Evolutionary conservation across 1,140 invertebrate genomes (phyloP).

Genomic region (Cotesia chilonis): DNA sequence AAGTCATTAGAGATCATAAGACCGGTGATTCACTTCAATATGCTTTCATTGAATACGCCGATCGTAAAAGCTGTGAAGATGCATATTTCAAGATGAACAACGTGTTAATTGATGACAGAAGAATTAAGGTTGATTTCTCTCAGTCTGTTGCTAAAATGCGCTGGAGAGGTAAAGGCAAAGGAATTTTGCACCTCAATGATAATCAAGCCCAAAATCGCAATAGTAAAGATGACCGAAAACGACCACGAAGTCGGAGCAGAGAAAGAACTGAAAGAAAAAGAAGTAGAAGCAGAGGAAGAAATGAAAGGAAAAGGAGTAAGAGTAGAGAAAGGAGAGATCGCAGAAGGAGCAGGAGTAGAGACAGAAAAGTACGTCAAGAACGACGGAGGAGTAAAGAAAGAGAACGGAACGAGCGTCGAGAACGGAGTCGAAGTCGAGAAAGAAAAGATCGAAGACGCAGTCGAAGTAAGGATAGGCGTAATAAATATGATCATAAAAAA

Average conservation of each 20-base stretch:
- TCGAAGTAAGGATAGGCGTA: slow-evolving; percentile 16
- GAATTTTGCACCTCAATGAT: slow-evolving; percentile 66
- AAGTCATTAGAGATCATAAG: slow-evolving; percentile 95
- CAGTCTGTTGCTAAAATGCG: slow-evolving; percentile 95
- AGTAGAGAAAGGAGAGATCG: slow-evolving; percentile 25
- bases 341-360: slow-evolving; percentile 39
- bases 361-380: slow-evolving; percentile 25
- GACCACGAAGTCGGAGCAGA: slow-evolving; percentile 23
- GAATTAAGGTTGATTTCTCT: slow-evolving; percentile 99
- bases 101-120: slow-evolving; percentile 96
- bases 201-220: slow-evolving; percentile 22
- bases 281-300: slow-evolving; percentile 31
- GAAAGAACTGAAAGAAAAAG: slow-evolving; percentile 33
- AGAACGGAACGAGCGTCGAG: slow-evolving; percentile 44
- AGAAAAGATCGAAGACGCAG: slow-evolving; percentile 31
- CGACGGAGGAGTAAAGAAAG: slow-evolving; percentile 34
- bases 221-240: slow-evolving; percentile 23
- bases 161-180: slow-evolving; percentile 86
- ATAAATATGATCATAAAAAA: slow-evolving; percentile 26
- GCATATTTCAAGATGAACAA: slow-evolving; percentile 99
- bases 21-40: slow-evolving; percentile 97
- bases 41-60: slow-evolving; percentile 98
- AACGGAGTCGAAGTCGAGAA: slow-evolving; percentile 27
- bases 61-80: slow-evolving; percentile 94
- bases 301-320: slow-evolving; percentile 27